Evolutionary conservation across 2,888 invertebrate species (phyloP).

Genomic region (Arrhopalites spinosus): DNA sequence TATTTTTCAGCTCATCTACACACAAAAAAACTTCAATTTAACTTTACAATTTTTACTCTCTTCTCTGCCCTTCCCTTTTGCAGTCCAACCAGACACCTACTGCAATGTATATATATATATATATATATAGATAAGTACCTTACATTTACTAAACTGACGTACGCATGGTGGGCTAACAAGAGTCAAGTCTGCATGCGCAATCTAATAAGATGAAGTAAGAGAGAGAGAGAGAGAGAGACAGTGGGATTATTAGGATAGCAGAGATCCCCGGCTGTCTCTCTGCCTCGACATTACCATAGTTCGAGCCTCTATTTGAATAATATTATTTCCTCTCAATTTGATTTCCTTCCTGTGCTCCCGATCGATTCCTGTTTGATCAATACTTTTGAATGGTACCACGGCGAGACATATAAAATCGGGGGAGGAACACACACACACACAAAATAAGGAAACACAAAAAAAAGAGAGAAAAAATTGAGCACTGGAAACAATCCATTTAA

Average conservation of each 20-base stretch:
- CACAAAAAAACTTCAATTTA: neutral
- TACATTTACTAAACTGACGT: neutral
- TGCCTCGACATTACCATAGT: neutral
- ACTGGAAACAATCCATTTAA: slow-evolving; percentile 34
- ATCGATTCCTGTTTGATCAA: slow-evolving; percentile 46
- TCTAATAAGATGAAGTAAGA: neutral
- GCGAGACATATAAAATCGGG: slow-evolving; percentile 38
- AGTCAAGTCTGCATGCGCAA: neutral
- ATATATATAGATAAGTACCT: neutral
- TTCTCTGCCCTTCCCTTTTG: neutral
- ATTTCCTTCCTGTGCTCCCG: slow-evolving; percentile 15
- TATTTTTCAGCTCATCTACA: no score
- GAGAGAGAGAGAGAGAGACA: slow-evolving; percentile 3
- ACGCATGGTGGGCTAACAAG: slow-evolving; percentile 15
- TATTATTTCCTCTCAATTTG: slow-evolving; percentile 31
- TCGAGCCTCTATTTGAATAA: slow-evolving; percentile 28
- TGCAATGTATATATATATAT: neutral
- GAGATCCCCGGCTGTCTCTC: slow-evolving; percentile 11
- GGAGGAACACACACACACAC: slow-evolving; percentile 16
- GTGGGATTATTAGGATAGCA: slow-evolving; percentile 10
- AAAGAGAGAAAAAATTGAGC: slow-evolving; percentile 14
- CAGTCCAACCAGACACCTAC: slow-evolving; percentile 1
- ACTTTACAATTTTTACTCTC: neutral
- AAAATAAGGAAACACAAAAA: slow-evolving; percentile 20
- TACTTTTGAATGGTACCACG: slow-evolving; percentile 41